These are phyloP conservation scores for Cynopterus sphinx DNA, from an alignment of 2,797 vertebrate species.

Conservation along the genomic window DNA sequence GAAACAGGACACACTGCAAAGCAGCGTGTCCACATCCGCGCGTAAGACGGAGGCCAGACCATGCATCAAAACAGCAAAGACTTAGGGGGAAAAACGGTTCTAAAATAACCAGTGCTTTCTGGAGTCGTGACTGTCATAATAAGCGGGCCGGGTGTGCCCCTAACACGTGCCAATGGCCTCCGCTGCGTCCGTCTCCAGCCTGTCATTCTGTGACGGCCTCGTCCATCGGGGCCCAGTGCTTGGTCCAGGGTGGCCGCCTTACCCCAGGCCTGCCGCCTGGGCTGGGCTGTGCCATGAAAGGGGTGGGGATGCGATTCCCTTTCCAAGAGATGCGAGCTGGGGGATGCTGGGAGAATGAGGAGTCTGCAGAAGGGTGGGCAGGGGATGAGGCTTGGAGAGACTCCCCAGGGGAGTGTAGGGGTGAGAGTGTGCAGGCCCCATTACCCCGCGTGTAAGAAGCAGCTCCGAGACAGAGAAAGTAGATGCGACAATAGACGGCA, in stretches of 20 bases:
- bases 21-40: not conserved
- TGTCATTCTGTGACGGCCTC: not conserved
- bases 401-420: not conserved
- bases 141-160: not conserved
- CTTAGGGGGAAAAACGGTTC: not conserved
- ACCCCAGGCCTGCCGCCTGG: not conserved
- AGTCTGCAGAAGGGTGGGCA: not conserved
- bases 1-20: not conserved
- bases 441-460: too few species aligned
- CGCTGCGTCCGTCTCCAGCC: not conserved
- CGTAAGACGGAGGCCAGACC: not conserved
- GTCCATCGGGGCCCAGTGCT: not conserved
- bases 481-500: not conserved
- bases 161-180: not conserved
- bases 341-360: not conserved
- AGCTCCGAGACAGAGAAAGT: not conserved
- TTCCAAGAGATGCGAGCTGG: not conserved
- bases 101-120: not conserved
- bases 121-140: not conserved
- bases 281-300: not conserved
- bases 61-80: not conserved
- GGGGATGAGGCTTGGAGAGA: not conserved
- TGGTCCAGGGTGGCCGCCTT: not conserved
- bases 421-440: not conserved
- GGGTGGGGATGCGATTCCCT: not conserved